Percentiles rank a stretch among this genome's conserved stretches.
These are phyloP conservation scores for Drosophila orena DNA, from an alignment of 1,140 invertebrate species.

Conservation along the genomic window DNA sequence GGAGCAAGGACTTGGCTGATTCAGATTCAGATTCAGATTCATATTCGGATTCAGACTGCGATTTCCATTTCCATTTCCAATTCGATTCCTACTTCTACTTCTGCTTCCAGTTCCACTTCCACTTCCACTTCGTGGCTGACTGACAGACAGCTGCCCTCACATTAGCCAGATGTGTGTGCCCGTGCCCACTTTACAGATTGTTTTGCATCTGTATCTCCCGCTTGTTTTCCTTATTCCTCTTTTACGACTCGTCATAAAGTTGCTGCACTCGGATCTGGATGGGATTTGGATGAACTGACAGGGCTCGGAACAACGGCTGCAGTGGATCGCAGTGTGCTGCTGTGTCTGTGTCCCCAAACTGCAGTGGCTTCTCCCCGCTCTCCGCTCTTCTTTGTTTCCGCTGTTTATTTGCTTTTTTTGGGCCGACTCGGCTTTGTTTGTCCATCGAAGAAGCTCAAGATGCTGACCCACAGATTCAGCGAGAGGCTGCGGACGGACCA, in stretches of 20 bases:
- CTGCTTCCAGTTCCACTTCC: background rate
- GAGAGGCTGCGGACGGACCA: conserved; percentile 6
- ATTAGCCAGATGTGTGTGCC: conserved; percentile 67
- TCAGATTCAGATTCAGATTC: conserved; percentile 16
- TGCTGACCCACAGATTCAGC: conserved; percentile 19
- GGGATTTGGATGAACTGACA: conserved; percentile 1
- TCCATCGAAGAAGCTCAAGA: conserved; percentile 13
- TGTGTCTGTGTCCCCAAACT: background rate
- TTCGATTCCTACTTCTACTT: too few species aligned
- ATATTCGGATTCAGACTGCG: background rate
- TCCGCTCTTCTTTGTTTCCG: background rate
- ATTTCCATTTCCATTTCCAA: background rate
- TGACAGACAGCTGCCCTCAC: conserved; percentile 67
- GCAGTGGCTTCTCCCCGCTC: background rate
- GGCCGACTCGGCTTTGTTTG: conserved; percentile 11
- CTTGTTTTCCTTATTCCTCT: conserved; percentile 17
- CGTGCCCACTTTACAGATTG: conserved; percentile 50
- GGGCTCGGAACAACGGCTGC: background rate
- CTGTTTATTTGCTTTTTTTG: conserved; percentile 33
- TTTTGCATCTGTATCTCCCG: conserved; percentile 57
- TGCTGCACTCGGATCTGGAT: conserved; percentile 21
- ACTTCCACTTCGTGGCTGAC: conserved; percentile 14
- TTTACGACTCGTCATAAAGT: conserved; percentile 19
- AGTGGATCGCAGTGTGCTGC: too few species aligned
- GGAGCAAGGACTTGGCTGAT: conserved; percentile 12